Evolutionary conservation across 2,113 vertebrate genomes (phyloP).

Genomic region (Tyto alba): DNA sequence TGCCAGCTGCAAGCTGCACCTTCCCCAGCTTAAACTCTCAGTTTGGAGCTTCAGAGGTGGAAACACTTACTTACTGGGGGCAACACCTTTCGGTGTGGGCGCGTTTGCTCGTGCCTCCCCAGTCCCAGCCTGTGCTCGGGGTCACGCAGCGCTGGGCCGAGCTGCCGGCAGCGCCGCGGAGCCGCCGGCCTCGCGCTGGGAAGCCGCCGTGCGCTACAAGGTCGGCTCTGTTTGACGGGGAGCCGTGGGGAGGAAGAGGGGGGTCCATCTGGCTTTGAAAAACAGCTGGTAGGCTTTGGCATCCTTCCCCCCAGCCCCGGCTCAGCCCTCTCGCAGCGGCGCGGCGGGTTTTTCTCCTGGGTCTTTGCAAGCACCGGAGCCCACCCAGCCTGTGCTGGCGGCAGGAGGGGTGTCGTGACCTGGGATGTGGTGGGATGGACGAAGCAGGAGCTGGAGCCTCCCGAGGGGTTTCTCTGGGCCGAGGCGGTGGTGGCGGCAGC

Average conservation of each 20-base stretch:
- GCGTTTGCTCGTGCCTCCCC: background rate
- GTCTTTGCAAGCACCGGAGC: background rate
- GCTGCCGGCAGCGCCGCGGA: background rate
- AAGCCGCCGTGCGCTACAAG: rapidly evolving
- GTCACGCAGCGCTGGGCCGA: rapidly evolving
- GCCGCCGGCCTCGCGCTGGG: rapidly evolving
- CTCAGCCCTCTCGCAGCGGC: rapidly evolving
- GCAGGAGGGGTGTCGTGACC: background rate
- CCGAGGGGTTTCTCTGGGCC: rapidly evolving
- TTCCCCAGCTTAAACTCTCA: background rate
- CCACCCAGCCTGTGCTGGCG: background rate
- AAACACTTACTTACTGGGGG: background rate
- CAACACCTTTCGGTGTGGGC: background rate
- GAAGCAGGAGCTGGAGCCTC: background rate
- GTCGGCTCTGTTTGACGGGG: background rate
- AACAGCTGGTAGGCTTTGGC: background rate
- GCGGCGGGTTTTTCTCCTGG: background rate
- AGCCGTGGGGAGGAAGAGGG: rapidly evolving
- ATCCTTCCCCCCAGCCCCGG: background rate
- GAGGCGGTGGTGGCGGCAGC: background rate
- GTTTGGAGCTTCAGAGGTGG: background rate
- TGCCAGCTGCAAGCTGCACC: background rate
- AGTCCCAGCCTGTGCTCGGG: background rate
- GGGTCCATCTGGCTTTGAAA: background rate
- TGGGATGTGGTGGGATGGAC: background rate